Conservation (phyloP, 1,140 invertebrate species). For the Cydia fagiglandana region DNA sequence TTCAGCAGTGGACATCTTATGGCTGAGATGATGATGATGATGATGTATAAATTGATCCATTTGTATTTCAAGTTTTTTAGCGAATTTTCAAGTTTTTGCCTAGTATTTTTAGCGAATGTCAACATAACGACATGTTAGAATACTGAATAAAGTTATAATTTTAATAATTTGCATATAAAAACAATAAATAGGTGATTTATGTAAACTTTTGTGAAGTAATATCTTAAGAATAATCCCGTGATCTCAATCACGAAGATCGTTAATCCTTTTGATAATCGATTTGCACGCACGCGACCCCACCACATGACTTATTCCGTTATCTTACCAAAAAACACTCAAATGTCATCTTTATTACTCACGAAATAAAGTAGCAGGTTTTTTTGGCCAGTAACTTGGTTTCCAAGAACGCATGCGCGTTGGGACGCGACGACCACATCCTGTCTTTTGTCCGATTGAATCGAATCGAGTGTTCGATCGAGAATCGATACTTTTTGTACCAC, state of each 20-base stretch:
- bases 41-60: no score
- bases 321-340: conserved; percentile 33
- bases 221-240: conserved; percentile 43
- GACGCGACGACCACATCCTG: conserved; percentile 55
- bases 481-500: conserved; percentile 40
- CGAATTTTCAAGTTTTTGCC: no score
- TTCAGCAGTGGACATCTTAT: no score
- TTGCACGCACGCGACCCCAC: conserved; percentile 57
- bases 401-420: conserved; percentile 46
- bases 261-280: conserved; percentile 58
- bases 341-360: conserved; percentile 34
- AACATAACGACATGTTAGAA: no score
- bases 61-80: no score
- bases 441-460: conserved; percentile 45
- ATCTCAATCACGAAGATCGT: conserved; percentile 45
- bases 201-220: neutral
- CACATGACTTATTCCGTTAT: conserved; percentile 34
- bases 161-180: no score
- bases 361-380: conserved; percentile 27
- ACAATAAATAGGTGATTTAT: no score
- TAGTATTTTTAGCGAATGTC: no score
- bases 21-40: no score
- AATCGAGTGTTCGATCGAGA: conserved; percentile 45
- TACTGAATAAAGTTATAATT: no score
- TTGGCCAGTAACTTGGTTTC: conserved; percentile 3